phyloP scores from a whole-genome alignment of 2,113 vertebrate genomes.

The Anhinga rufa region DNA sequence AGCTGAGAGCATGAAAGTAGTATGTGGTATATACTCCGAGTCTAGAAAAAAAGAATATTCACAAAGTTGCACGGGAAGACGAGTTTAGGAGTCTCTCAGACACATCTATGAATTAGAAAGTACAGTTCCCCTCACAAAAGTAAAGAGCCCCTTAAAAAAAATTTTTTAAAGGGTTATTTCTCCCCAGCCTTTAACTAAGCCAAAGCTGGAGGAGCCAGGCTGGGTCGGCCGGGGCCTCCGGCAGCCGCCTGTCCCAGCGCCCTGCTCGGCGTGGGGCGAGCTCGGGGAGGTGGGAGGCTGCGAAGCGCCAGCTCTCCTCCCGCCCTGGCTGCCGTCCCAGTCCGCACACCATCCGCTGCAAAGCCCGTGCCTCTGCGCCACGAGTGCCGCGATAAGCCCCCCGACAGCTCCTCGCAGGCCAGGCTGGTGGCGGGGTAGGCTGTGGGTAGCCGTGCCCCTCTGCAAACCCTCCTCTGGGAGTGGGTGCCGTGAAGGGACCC shows the following conservation, averaged over 20 bases:
- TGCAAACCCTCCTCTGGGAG: background rate
- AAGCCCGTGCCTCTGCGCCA: background rate
- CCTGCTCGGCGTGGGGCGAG: rapidly evolving
- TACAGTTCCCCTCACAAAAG: background rate
- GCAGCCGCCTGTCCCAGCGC: background rate
- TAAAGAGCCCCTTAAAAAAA: background rate
- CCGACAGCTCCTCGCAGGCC: background rate
- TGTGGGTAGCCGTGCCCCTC: background rate
- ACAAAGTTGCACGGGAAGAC: background rate
- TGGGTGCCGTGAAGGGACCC: background rate
- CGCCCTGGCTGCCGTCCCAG: background rate
- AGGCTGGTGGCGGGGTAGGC: rapidly evolving
- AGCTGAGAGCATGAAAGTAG: background rate
- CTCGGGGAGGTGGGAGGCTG: background rate
- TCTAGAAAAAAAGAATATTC: background rate
- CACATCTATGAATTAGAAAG: background rate
- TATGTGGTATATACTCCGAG: background rate
- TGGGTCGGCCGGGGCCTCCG: rapidly evolving
- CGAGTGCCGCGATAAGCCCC: rapidly evolving
- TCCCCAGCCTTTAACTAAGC: background rate
- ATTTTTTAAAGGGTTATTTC: background rate
- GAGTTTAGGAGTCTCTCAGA: background rate
- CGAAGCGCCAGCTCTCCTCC: background rate
- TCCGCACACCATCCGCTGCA: background rate
- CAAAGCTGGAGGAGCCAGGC: background rate